Base-by-base conservation (phyloP, 2,888 invertebrate species). In the Eudemis profundana region DNA sequence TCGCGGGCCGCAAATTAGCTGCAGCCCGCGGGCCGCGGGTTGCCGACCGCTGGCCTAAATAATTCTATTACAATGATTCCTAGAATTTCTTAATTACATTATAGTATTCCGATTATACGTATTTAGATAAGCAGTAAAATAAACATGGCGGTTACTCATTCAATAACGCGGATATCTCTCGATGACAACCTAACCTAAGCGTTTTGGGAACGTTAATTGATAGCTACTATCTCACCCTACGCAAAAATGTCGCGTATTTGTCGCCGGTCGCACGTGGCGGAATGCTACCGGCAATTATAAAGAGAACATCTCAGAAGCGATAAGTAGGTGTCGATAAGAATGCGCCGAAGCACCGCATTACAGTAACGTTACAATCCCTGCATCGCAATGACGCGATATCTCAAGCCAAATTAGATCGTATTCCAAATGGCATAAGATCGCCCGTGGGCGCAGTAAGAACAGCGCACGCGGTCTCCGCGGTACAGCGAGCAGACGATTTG, bases 401-500 rank as follows among this genome's bases (percentile, higher is more conserved):
- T 29, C 4, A 5, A 15, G 56, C 36, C 8, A 46, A 8, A 33
- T 49, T 42, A 7, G 29, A 61, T 33, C 27, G 42, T 61, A 61
- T 81, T 78, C 78, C 74, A 79, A 84, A 81, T 79, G 76, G 77
- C 29, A 14, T 29, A 53, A 17, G 42, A 19, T 56, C 42, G 1
- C 56, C 8, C 14, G 2, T 10, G 12, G n/a, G 29, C n/a, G 1
- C 10, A 27, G 14, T 3, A 42, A 10, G 15, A 42, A 27, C 40
- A 17, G 3, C 17, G 42, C 40, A 23, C 27, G 29, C 83, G 80
- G 79, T 77, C 79, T 83, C 81, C 84, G 78, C 83, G 86, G 81
- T 84, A 85, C 79, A 85, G 79, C 75, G 86, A 79, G 75, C 85
- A 85, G 75, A 82, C 81, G 78, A 83, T 83, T 85, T 81, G 83